These are phyloP conservation scores for Rutpela maculata DNA, from an alignment of 2,888 invertebrate genomes.

Conservation along the genomic window DNA sequence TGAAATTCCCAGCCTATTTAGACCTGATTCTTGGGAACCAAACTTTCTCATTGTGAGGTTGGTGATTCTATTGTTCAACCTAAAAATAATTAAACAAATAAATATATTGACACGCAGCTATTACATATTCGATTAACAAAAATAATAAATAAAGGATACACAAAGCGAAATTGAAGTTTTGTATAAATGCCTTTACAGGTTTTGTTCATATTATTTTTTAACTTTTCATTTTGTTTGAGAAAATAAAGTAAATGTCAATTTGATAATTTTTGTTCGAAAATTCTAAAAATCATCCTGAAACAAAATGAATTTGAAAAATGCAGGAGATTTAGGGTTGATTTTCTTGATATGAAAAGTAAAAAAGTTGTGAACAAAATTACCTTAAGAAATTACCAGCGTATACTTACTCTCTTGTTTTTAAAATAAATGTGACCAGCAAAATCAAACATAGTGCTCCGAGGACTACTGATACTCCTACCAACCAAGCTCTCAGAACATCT, in stretches of 20 bases:
- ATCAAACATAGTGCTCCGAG: slow-evolving; percentile 76
- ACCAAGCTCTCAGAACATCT: slow-evolving; percentile 74
- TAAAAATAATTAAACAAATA: slow-evolving; percentile 62
- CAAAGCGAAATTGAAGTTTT: too few relatives aligned
- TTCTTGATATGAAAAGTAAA: background rate
- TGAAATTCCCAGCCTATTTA: slow-evolving; percentile 75
- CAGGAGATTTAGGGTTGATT: too few relatives aligned
- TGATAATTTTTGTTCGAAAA: too few relatives aligned
- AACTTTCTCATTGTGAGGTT: slow-evolving; percentile 80
- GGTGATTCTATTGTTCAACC: slow-evolving; percentile 78
- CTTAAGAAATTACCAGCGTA: background rate
- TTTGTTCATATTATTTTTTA: too few relatives aligned
- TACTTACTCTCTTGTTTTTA: slow-evolving; percentile 77
- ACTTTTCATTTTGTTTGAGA: too few relatives aligned
- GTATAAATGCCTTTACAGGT: too few relatives aligned
- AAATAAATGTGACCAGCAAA: slow-evolving; percentile 76
- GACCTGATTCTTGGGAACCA: slow-evolving; percentile 79
- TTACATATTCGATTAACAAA: too few relatives aligned
- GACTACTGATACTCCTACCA: slow-evolving; percentile 76
- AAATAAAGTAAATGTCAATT: too few relatives aligned
- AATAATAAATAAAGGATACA: too few relatives aligned
- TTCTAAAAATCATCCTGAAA: too few relatives aligned
- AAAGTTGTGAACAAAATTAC: slow-evolving; percentile 7
- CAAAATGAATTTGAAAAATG: too few relatives aligned
- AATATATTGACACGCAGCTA: too few relatives aligned